phyloP scores from a whole-genome alignment of 1,140 invertebrate species.

The Drosophila kikkawai region DNA sequence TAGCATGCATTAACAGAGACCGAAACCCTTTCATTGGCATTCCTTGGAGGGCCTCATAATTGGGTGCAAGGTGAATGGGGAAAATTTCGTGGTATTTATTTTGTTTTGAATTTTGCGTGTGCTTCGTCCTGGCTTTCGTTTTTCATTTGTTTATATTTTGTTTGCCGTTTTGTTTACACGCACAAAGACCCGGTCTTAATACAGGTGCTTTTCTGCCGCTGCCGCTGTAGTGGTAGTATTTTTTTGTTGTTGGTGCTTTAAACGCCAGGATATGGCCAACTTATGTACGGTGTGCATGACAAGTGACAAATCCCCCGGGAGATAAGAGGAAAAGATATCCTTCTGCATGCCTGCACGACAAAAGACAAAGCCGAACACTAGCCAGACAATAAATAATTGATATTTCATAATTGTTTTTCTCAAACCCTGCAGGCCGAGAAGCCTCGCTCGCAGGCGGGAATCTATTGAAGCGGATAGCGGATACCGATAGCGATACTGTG shows the following conservation, averaged over 20 bases:
- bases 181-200: slow-evolving; percentile 34
- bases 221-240: background rate
- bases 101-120: slow-evolving; percentile 41
- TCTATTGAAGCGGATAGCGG: slow-evolving; percentile 42
- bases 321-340: slow-evolving; percentile 27
- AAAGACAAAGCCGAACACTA: slow-evolving; percentile 41
- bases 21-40: slow-evolving; percentile 56
- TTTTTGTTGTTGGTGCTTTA: slow-evolving; percentile 9
- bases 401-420: slow-evolving; percentile 59
- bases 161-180: slow-evolving; percentile 33
- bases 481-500: slow-evolving; percentile 1
- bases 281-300: slow-evolving; percentile 25
- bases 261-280: slow-evolving; percentile 5
- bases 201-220: background rate
- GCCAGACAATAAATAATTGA: slow-evolving; percentile 50
- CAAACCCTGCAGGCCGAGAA: slow-evolving; percentile 44
- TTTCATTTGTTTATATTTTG: slow-evolving; percentile 28
- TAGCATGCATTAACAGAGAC: slow-evolving; percentile 72
- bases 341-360: slow-evolving; percentile 55
- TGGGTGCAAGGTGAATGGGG: slow-evolving; percentile 54
- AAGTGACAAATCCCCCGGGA: slow-evolving; percentile 39
- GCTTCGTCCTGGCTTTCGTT: slow-evolving; percentile 33
- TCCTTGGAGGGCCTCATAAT: slow-evolving; percentile 61
- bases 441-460: slow-evolving; percentile 40
- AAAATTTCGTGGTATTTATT: slow-evolving; percentile 45